phyloP scores from a whole-genome alignment of 2,113 vertebrate genomes.

The Perognathus longimembris region DNA sequence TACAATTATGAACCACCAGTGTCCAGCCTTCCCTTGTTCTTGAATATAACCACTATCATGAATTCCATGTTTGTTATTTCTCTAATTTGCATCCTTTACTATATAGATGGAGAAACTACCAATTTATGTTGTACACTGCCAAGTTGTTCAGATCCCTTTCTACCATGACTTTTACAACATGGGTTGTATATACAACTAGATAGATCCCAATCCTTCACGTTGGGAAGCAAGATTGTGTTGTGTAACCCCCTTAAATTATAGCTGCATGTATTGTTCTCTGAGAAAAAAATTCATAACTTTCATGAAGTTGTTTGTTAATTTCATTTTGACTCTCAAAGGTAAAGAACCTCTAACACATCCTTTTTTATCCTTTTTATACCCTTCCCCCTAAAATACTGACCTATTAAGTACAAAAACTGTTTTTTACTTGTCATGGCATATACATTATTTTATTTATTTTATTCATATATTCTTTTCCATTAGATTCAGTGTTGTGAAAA shows the following conservation, averaged over 20 bases:
- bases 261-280: not conserved
- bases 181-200: not conserved
- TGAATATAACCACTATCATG: not conserved
- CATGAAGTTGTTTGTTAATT: constrained; percentile 15
- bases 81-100: not conserved
- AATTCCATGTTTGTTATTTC: not conserved
- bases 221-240: not conserved
- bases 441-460: not conserved
- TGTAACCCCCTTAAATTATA: not conserved
- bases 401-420: not conserved
- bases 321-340: not conserved
- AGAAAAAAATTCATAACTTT: not conserved
- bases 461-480: not conserved
- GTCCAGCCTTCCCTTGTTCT: not conserved
- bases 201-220: not conserved
- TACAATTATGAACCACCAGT: too few species aligned
- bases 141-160: not conserved
- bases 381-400: not conserved
- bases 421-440: not conserved
- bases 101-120: not conserved
- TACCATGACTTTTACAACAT: not conserved
- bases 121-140: not conserved
- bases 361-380: too few species aligned
- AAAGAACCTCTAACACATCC: not conserved
- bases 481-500: not conserved